phyloP scores from a whole-genome alignment of 2,888 invertebrate species.

The Nomada hirtipes region DNA sequence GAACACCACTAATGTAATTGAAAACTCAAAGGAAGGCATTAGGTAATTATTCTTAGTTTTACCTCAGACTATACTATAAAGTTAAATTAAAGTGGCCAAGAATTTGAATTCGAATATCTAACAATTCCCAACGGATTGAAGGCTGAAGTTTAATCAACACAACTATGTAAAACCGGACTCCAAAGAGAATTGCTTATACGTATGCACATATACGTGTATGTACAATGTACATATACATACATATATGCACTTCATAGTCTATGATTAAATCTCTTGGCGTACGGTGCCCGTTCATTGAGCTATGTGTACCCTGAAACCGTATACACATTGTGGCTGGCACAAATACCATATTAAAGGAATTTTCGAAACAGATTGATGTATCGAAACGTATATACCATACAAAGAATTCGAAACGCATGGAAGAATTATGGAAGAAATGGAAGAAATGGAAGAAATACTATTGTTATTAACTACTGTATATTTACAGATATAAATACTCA shows the following conservation, averaged over 20 bases:
- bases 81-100: not conserved
- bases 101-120: not conserved
- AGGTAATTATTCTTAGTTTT: no score
- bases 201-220: not conserved
- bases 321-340: not conserved
- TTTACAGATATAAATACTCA: no score
- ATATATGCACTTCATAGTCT: conserved; percentile 20
- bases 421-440: no score
- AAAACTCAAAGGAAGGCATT: no score
- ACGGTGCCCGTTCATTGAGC: conserved; percentile 8
- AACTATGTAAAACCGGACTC: conserved; percentile 22
- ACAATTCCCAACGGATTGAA: conserved; percentile 7
- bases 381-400: not conserved
- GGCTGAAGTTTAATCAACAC: conserved; percentile 32
- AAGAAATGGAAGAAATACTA: no score
- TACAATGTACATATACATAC: not conserved
- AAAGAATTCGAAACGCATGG: not conserved
- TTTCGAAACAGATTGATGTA: not conserved
- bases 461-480: not conserved
- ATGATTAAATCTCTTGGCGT: conserved; percentile 43
- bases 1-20: no score
- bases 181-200: conserved; percentile 43
- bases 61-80: not conserved
- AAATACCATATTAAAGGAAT: not conserved
- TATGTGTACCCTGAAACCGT: not conserved